Base-by-base conservation (phyloP, 2,888 invertebrate genomes). In the Sphaerophoria rueppellii region DNA sequence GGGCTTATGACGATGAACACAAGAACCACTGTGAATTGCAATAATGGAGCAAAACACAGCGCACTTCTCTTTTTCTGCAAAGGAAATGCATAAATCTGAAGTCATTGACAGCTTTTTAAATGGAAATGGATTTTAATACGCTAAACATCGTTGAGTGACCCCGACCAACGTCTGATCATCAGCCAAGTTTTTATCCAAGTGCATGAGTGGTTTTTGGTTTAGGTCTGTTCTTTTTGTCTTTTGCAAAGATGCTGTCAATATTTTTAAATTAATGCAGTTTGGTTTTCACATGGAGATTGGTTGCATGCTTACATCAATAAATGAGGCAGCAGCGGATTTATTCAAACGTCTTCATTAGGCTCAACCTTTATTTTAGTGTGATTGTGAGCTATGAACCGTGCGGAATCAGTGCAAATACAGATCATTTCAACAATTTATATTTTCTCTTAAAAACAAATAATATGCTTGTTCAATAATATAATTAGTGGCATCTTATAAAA, bases 41-140 rank as follows among this genome's bases (percentile, higher is more conserved):
- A 60, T 60, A 50, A 60, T 60, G 48, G 72, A 9, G 43, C 43
- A 43, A 12, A 9, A 9, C 72, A 55, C 61, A 67, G 24, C 24
- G 24, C 24, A 24, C 24, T 24, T 24, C 24, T 24, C 24, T 24
- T 72, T 60, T 61, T 72, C 54, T 67, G 72, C 43, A 77, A 61
- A 61, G 77, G 77, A 73, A 61, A 77, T 77, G 77, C 82, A 82
- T 82, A 77, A 82, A 82, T 82, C 77, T 82, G 72, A 61, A 77
- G 72, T 72, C 67, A 82, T 82, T 82, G 82, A 82, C 82, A 82
- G 81, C 77, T 77, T 77, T 67, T 82, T 77, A 82, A 82, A 82
- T 82, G 77, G 61, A 73, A 82, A 67, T 72, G 72, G 77, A 77
- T 77, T 82, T 77, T 77, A 82, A 77, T 77, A 77, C 77, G 72